A percentile compares a stretch with the other conserved stretches of the same genome.
These are phyloP conservation scores for Chloropsis cyanopogon DNA, from an alignment of 2,113 vertebrate genomes.

Conservation along the genomic window DNA sequence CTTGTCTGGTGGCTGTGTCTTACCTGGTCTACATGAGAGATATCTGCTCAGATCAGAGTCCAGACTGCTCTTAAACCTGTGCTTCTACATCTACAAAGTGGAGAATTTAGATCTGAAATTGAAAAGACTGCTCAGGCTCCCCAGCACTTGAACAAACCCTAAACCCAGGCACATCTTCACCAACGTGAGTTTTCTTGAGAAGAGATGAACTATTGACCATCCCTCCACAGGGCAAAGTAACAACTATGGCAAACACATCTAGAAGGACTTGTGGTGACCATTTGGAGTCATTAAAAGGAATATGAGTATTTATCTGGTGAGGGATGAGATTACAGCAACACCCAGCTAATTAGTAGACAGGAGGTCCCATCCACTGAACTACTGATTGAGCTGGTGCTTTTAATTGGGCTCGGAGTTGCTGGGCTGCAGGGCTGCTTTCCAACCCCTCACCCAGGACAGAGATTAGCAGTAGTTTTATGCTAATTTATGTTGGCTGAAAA, in stretches of 20 bases:
- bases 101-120: neutral
- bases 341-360: neutral
- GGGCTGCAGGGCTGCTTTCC: neutral
- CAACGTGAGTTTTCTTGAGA: neutral
- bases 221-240: neutral
- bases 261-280: neutral
- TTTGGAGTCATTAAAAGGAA: neutral
- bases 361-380: neutral
- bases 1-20: neutral
- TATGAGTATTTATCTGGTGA: neutral
- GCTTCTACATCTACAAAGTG: neutral
- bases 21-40: neutral
- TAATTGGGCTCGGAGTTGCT: neutral
- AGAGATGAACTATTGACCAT: neutral
- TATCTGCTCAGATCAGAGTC: neutral
- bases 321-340: neutral
- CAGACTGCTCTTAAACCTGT: neutral
- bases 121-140: neutral
- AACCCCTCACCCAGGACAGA: neutral
- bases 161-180: neutral
- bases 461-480: neutral
- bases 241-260: neutral
- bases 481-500: constrained; percentile 14
- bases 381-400: neutral
- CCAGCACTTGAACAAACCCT: neutral